Evolutionary conservation across 92 coral and sea anemone genomes (phyloP), one percentile per base, ranked within the genome.

Genomic region (Pocillopora grandis): DNA sequence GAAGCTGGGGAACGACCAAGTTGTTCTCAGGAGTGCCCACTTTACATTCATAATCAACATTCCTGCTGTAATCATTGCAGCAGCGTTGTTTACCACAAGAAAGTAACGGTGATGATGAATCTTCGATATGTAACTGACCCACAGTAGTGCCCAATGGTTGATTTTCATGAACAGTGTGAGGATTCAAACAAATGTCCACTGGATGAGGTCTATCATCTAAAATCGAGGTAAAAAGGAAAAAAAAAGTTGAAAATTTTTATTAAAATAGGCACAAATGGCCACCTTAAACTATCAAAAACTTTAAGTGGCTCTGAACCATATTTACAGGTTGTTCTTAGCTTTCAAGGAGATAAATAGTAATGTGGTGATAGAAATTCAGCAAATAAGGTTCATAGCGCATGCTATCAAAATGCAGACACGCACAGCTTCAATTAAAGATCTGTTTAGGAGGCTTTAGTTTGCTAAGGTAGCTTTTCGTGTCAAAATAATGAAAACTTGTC

Each of bases 91-190:
- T 84, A 31, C 81, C 33, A 63, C 94, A 90, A 31, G 78, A 52
- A 56, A 84, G 75, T 21, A 72, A 33, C 14, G 94, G 76, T 6
- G 88, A 87, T 20, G 76, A 67, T 11, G 91, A 71, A 60, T 90
- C 86, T 21, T 90, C 94, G 16, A 90, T 87, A 16, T 80, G 23
- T 61, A 90, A 58, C 65, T 87, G 94, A 9, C 98, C 98, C 33
- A 92, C 89, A 20, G 89, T 31, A 0, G 87, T 79, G 27, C 85
- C 92, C 1, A 31, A 35, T 12, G 92, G 91, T 31, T 90, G 87
- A 75, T 94, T 89, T 82, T 94, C 98, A 8, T 78, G 48, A 20
- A 96, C 89, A 72, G 78, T 61, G 66, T 77, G 55, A 19, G 86
- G 76, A 59, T 76, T 84, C 23, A 90, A 80, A 80, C 94, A 90